Conservation (phyloP, 2,797 vertebrate genomes). For the Prionace glauca region DNA sequence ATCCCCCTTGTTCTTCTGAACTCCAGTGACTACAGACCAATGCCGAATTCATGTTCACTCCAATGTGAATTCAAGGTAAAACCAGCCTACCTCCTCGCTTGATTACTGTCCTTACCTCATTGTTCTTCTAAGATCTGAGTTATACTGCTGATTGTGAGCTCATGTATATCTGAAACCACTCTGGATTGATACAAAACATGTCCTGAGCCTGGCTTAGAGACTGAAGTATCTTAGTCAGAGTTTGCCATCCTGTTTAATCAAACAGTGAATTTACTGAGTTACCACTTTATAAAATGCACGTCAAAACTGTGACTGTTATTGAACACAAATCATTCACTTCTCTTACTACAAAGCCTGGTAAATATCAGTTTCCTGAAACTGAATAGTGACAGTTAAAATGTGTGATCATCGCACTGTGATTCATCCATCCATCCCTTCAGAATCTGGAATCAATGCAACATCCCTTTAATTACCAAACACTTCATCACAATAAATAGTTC, state of each 20-base stretch:
- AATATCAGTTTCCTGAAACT: not conserved
- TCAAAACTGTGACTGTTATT: not conserved
- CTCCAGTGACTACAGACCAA: too few relatives aligned
- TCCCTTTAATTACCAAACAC: not conserved
- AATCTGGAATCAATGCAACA: not conserved
- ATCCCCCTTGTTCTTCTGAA: too few relatives aligned
- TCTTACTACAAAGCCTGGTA: not conserved
- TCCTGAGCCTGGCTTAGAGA: not conserved
- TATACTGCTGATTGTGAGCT: not conserved
- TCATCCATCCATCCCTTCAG: not conserved
- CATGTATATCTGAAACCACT: not conserved
- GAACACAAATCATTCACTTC: not conserved
- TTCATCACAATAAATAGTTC: not conserved
- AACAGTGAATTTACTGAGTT: not conserved
- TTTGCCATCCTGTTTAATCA: not conserved
- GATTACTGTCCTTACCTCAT: not conserved
- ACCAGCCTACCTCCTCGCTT: not conserved
- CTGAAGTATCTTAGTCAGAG: not conserved
- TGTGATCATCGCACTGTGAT: not conserved
- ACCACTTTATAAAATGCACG: not conserved
- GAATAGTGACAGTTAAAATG: not conserved
- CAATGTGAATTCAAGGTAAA: not conserved
- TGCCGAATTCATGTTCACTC: not conserved
- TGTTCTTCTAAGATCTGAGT: not conserved
- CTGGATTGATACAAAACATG: not conserved